Conservation (phyloP, 2,797 vertebrate genomes). For the Artibeus lituratus region DNA sequence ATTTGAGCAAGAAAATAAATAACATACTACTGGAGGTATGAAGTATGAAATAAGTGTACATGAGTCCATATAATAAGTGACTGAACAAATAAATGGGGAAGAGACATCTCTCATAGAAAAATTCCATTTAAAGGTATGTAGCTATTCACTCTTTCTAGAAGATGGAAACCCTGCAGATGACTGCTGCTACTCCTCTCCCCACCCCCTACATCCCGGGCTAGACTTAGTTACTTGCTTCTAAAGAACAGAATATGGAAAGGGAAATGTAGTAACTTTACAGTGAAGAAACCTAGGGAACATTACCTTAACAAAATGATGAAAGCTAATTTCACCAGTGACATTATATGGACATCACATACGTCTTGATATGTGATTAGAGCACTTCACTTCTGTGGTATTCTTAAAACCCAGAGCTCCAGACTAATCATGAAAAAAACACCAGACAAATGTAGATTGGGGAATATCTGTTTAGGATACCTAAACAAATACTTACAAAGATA, state of each 20-base stretch:
- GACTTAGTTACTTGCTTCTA: not conserved
- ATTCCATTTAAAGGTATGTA: not conserved
- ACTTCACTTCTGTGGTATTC: not conserved
- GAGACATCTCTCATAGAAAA: not conserved
- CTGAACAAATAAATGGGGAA: not conserved
- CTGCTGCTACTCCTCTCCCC: not conserved
- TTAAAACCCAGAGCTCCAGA: slow-evolving; percentile 11
- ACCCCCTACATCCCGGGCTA: not conserved
- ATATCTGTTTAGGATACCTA: not conserved
- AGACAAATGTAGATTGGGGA: not conserved
- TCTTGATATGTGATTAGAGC: not conserved
- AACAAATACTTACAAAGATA: not conserved
- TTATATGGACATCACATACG: not conserved
- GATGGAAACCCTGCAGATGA: not conserved
- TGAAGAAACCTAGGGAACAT: not conserved
- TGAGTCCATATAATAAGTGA: not conserved
- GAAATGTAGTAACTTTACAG: not conserved
- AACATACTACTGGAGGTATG: not conserved
- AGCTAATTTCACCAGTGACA: not conserved
- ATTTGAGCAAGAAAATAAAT: not conserved
- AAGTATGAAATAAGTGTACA: not conserved
- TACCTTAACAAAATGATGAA: not conserved
- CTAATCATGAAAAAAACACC: not conserved
- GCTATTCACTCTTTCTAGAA: not conserved
- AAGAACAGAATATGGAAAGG: not conserved